Evolutionary conservation across 1,140 invertebrate genomes (phyloP), one percentile per base, ranked within the genome.

Genomic region (Procambarus clarkii): DNA sequence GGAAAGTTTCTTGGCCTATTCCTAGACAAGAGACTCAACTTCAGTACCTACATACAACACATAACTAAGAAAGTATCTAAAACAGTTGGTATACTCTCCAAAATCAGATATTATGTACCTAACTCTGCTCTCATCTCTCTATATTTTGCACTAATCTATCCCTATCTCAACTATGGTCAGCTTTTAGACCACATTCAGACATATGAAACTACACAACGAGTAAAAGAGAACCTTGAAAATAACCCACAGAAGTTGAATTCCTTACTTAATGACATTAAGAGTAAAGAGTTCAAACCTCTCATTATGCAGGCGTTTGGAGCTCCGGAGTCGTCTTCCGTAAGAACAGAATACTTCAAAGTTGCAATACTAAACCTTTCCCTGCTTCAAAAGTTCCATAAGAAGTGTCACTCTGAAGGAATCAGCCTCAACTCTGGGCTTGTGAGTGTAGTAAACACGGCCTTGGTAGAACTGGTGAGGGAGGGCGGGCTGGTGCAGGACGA

Each of bases 401-500:
- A 50, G n/a, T 88, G 86, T 69, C 18, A 9, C 5, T 3, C 3
- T 64, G 50, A 24, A 64, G 58, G 54, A 0, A 15, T 88, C 4
- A 88, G 77, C 24, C 9, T 88, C 15, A 88, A 88, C 54, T 79
- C 76, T 2, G 86, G 77, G 7, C 46, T 88, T 8, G 15, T 24
- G 3, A 24, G 34, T 8, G 54, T 64, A 34, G 11, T 88, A 4
- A 79, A 88, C 86, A 79, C 74, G 15, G 86, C 86, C 34, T 50
- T 88, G 58, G 77, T 80, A 5, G 86, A 80, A 8, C 86, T 88
- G 15, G 86, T 80, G 60, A 44, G 54, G 60, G 86, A 88, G 76
- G 86, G 77, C 1, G 86, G 86, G 4, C 1, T 88, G 4, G 24
- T 8, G 13, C 15, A 44, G 3, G 77, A 88, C 15, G 44, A 3